A percentile compares a stretch with the other conserved stretches of the same genome.
Evolutionary conservation across 2,113 vertebrate species (phyloP).

Genomic region (Protobothrops flavoviridis): DNA sequence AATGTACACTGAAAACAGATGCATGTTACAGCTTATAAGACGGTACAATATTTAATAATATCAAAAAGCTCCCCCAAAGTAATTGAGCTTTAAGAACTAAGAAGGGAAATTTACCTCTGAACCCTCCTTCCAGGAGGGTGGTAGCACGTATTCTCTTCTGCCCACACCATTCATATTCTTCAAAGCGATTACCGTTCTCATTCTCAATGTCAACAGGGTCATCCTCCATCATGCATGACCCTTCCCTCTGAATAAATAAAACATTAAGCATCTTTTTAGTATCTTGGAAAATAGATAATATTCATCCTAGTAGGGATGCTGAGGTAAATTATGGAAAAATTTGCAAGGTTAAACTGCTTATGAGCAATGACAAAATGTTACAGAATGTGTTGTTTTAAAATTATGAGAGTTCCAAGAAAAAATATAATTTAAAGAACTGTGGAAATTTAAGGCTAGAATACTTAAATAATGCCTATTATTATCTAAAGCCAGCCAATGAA

Average conservation of each 20-base stretch:
- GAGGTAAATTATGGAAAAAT: neutral
- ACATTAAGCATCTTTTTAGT: neutral
- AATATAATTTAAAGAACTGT: neutral
- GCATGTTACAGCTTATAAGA: neutral
- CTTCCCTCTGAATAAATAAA: slow-evolving; percentile 84
- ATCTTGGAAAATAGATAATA: slow-evolving; percentile 17
- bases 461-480: neutral
- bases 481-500: neutral
- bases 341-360: neutral
- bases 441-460: neutral
- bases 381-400: neutral
- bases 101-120: slow-evolving; percentile 80
- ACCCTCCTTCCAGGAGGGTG: slow-evolving; percentile 94
- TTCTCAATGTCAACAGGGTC: slow-evolving; percentile 94
- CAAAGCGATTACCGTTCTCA: slow-evolving; percentile 93
- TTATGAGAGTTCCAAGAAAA: neutral
- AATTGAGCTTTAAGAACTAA: neutral
- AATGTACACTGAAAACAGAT: neutral
- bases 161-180: slow-evolving; percentile 98
- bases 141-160: slow-evolving; percentile 98
- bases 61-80: neutral
- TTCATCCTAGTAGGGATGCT: neutral
- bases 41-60: neutral
- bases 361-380: neutral
- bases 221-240: slow-evolving; percentile 87